Conservation (phyloP, 2,888 invertebrate species). For the Encarsia formosa region DNA sequence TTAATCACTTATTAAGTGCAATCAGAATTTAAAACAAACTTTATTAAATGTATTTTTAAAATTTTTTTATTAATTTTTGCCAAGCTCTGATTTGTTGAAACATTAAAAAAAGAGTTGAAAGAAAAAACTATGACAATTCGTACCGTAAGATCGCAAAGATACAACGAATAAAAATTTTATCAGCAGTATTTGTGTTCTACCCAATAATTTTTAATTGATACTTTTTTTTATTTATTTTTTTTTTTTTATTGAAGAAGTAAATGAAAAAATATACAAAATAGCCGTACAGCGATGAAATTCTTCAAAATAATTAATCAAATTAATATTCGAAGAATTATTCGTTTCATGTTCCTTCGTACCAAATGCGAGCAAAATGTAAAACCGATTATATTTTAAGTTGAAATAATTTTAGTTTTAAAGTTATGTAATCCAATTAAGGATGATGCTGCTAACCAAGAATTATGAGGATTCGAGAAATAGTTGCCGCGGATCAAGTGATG, state of each 20-base stretch:
- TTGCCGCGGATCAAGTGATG: slow-evolving; percentile 13
- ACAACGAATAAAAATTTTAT: too few relatives aligned
- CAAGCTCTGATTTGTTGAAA: slow-evolving; percentile 5
- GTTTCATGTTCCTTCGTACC: slow-evolving; percentile 29
- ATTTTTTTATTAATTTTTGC: slow-evolving; percentile 13
- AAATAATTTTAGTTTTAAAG: slow-evolving; percentile 17
- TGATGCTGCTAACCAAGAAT: slow-evolving; percentile 14
- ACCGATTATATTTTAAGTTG: too few relatives aligned
- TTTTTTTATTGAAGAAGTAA: neutral
- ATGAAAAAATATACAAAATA: neutral
- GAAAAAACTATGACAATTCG: neutral
- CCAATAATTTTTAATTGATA: too few relatives aligned
- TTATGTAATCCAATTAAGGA: slow-evolving; percentile 16
- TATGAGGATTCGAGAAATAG: slow-evolving; percentile 6
- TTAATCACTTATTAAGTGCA: too few relatives aligned
- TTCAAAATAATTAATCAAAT: slow-evolving; percentile 14
- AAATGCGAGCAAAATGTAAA: slow-evolving; percentile 21
- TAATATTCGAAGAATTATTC: slow-evolving; percentile 15
- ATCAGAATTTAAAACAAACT: slow-evolving; percentile 16
- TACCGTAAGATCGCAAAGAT: slow-evolving; percentile 3
- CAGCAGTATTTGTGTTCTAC: too few relatives aligned
- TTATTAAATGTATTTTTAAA: slow-evolving; percentile 2
- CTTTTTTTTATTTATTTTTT: slow-evolving; percentile 9
- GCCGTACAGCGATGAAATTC: slow-evolving; percentile 17
- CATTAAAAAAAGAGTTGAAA: slow-evolving; percentile 19